These are phyloP conservation scores for Gymnoscopelus braueri DNA, from an alignment of 2,797 vertebrate genomes.

Conservation along the genomic window DNA sequence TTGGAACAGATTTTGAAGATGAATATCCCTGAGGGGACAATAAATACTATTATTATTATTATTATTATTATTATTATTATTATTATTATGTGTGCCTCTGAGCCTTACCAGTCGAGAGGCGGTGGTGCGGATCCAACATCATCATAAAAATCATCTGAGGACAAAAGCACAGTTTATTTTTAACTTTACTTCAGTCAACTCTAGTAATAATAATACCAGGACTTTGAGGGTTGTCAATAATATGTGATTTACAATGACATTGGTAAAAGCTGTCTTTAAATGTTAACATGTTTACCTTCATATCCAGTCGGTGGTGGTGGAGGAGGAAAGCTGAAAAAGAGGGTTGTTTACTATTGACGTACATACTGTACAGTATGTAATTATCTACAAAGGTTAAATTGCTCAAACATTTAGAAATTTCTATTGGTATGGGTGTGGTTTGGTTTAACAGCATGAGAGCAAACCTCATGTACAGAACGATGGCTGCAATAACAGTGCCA, in stretches of 20 bases:
- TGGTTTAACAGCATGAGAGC: neutral
- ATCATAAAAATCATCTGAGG: slow-evolving; percentile 74
- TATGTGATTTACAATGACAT: neutral
- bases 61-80: neutral
- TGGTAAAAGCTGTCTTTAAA: neutral
- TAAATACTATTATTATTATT: no score
- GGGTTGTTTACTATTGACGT: neutral
- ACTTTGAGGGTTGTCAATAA: neutral
- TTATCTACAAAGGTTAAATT: neutral
- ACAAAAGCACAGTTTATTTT: slow-evolving; percentile 1
- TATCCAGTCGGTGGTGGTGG: slow-evolving; percentile 1
- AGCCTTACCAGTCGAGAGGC: slow-evolving; percentile 50
- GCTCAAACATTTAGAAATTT: neutral
- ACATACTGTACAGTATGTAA: neutral
- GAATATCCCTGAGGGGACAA: no score
- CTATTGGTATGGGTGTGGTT: no score
- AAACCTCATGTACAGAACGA: neutral
- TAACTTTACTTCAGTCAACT: no score
- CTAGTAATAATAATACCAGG: neutral
- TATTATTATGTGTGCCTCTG: neutral
- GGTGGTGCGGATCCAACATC: slow-evolving; percentile 67
- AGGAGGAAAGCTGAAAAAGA: slow-evolving; percentile 24
- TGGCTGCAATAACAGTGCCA: neutral
- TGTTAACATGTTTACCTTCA: slow-evolving; percentile 13
- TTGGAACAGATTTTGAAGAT: no score